A percentile compares a stretch with the other conserved stretches of the same genome.
Evolutionary conservation across 2,797 vertebrate species (phyloP).

Genomic region (Microcaecilia unicolor): DNA sequence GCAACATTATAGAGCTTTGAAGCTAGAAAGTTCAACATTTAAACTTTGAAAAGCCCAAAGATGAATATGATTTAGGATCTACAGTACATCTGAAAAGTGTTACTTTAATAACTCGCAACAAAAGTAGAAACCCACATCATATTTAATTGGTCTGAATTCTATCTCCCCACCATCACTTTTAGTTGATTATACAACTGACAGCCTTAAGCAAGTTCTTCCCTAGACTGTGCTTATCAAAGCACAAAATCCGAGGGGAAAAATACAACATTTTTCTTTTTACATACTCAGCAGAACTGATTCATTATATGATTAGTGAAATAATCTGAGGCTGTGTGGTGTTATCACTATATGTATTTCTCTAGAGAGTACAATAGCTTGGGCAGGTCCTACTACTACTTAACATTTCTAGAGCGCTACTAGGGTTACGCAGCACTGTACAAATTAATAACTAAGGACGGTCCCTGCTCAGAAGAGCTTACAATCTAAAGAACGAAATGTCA

Average conservation of each 20-base stretch:
- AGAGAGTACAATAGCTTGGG: too few species aligned
- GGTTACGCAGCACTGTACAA: too few species aligned
- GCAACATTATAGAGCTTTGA: too few species aligned
- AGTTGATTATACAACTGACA: background rate
- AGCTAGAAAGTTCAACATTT: too few species aligned
- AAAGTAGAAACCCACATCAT: background rate
- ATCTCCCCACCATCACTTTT: background rate
- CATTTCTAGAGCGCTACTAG: too few species aligned
- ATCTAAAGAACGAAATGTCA: too few species aligned
- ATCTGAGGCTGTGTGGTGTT: slow-evolving; percentile 5
- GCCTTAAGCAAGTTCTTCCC: background rate
- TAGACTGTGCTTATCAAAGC: background rate
- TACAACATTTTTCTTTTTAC: background rate
- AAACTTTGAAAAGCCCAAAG: background rate
- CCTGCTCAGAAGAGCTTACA: too few species aligned
- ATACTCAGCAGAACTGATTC: background rate
- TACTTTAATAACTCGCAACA: background rate
- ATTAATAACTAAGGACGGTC: too few species aligned
- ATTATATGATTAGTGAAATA: background rate
- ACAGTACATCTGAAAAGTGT: background rate
- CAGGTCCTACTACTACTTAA: too few species aligned
- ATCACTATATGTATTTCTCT: too few species aligned
- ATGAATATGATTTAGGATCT: background rate
- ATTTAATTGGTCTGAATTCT: background rate
- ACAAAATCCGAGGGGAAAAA: background rate